phyloP scores from a whole-genome alignment of 2,113 vertebrate species.

The Corythornis madagascariensis region DNA sequence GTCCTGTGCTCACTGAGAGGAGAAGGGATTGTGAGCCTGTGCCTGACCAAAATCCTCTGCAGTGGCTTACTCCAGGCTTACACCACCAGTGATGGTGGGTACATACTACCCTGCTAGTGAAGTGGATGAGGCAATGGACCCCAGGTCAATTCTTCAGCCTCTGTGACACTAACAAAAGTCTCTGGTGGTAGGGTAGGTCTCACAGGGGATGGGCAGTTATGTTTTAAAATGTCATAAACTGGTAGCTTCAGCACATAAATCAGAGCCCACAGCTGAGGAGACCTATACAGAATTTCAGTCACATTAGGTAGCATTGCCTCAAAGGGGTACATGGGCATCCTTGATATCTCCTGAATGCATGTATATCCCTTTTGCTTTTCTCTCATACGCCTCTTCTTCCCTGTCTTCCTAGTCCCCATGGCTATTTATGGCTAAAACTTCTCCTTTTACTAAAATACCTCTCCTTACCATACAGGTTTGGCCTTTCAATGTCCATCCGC shows the following conservation, averaged over 20 bases:
- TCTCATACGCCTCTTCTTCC: not conserved
- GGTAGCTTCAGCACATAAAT: not conserved
- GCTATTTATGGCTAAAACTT: not conserved
- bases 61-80: not conserved
- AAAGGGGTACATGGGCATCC: not conserved
- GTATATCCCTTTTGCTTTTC: not conserved
- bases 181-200: not conserved
- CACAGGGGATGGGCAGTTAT: not conserved
- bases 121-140: fast-evolving
- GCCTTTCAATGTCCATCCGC: slow-evolving; percentile 81
- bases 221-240: not conserved
- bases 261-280: not conserved
- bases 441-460: not conserved
- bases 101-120: fast-evolving
- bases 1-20: not conserved
- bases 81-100: not conserved
- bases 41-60: not conserved
- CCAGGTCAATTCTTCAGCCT: not conserved
- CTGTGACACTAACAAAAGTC: fast-evolving
- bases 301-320: not conserved
- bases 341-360: not conserved
- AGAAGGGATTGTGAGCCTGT: fast-evolving
- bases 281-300: not conserved
- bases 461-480: slow-evolving; percentile 82
- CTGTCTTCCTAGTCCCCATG: not conserved